Conservation (phyloP, 1,140 invertebrate genomes). For the Centruroides vittatus region DNA sequence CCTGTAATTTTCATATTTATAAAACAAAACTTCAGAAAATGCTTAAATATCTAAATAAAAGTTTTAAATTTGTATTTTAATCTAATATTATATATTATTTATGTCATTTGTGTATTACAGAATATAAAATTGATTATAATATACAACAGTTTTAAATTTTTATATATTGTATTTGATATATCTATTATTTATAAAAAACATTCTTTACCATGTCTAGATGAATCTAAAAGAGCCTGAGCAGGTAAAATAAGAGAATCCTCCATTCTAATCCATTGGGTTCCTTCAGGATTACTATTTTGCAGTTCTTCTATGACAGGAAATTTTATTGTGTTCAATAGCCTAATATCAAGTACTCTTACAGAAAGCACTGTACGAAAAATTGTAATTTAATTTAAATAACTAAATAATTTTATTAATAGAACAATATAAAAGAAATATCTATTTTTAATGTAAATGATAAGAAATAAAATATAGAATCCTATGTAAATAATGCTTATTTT, state of each 20-base stretch:
- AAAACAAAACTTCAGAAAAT: background rate
- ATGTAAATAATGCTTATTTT: too few species aligned
- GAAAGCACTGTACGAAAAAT: constrained; percentile 12
- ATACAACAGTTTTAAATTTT: too few species aligned
- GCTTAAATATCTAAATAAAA: too few species aligned
- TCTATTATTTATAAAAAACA: background rate
- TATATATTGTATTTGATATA: background rate
- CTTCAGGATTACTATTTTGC: constrained; percentile 1
- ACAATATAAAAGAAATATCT: too few species aligned
- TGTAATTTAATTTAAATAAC: background rate
- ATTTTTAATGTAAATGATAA: too few species aligned
- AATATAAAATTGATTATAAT: too few species aligned
- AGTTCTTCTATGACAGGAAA: constrained; percentile 13
- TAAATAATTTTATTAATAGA: too few species aligned
- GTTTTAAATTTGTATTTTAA: too few species aligned
- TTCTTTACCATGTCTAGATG: constrained; percentile 34
- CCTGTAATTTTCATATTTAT: constrained; percentile 37
- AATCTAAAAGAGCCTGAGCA: constrained; percentile 16
- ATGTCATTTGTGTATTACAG: too few species aligned
- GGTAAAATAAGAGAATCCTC: constrained; percentile 18
- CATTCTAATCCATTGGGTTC: constrained; percentile 13
- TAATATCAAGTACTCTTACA: constrained; percentile 12
- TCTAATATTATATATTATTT: too few species aligned
- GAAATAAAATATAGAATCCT: too few species aligned
- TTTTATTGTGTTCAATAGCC: constrained; percentile 5